phyloP scores from a whole-genome alignment of 2,888 invertebrate genomes.

The Troides aeacus region DNA sequence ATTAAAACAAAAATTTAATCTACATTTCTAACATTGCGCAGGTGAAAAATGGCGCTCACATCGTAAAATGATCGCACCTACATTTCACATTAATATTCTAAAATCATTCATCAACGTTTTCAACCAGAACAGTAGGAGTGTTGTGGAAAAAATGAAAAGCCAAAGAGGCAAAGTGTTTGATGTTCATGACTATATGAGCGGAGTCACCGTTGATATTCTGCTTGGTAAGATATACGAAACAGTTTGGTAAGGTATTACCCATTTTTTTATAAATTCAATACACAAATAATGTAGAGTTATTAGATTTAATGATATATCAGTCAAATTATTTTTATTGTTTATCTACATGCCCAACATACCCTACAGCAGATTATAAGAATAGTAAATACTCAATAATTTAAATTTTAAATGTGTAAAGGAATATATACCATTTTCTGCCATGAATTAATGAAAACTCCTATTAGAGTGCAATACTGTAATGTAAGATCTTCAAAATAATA shows the following conservation, averaged over 20 bases:
- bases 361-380: no score
- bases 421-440: neutral
- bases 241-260: neutral
- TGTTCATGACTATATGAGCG: conserved; percentile 89
- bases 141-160: conserved; percentile 83
- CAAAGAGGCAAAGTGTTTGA: conserved; percentile 87
- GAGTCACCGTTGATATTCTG: conserved; percentile 88
- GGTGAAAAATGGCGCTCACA: conserved; percentile 90
- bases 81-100: conserved; percentile 90
- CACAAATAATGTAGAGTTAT: no score
- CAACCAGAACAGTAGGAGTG: conserved; percentile 85
- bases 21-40: conserved; percentile 37
- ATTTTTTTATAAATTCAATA: neutral
- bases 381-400: no score
- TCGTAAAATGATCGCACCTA: conserved; percentile 90
- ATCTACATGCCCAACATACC: no score
- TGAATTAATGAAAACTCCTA: neutral
- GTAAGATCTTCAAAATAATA: neutral
- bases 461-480: neutral
- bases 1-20: neutral
- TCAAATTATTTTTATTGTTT: no score
- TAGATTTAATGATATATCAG: no score
- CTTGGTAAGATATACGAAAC: conserved; percentile 66
- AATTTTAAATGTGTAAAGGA: no score
- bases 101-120: conserved; percentile 89